Base-by-base conservation (phyloP, 1,140 invertebrate species). In the Brachionus rubens region DNA sequence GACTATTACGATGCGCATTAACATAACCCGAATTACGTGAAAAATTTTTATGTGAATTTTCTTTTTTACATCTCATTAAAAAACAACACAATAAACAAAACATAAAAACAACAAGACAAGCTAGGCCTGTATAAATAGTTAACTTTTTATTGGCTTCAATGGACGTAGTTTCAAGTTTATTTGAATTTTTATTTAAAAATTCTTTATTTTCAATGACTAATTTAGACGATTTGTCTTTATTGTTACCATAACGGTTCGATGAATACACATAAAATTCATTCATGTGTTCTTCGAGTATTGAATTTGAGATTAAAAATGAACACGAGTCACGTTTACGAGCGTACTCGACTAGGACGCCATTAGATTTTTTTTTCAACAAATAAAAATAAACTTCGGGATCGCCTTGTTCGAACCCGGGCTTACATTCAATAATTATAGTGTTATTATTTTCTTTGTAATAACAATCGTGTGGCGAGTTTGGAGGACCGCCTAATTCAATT, bases 361-460 rank as follows among this genome's bases (percentile, higher is more conserved):
- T 50, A 24, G 68, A 30, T 30, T 72, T 72, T 41, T 72, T 54
- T 72, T 72, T 72, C 26, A 72, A 33, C 46, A 72, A 72, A 54
- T 72, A 72, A 54, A 72, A 72, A 54, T 72, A 72, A 21, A 72
- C 68, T n/a, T 72, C 68, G 3, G 68, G 68, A 72, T 72, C 68
- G 68, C 68, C 68, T 24, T 72, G 68, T 6, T 72, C 43, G 19
- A 7, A 72, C 30, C 68, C 68, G 21, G 68, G 68, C n/a, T 48
- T 72, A 36, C 68, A 72, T 26, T 72, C 68, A 40, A 72, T 72
- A 28, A 72, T 72, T 30, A 72, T 54, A 24, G 68, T 72, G 4
- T 72, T 72, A 19, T 72, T 72, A 50, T 72, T 72, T 72, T 72
- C 68, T 54, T 72, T 72, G 24, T 72, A 46, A 30, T 50, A 72